Evolutionary conservation across 2,113 vertebrate genomes (phyloP).

Genomic region (Datnioides undecimradiatus): DNA sequence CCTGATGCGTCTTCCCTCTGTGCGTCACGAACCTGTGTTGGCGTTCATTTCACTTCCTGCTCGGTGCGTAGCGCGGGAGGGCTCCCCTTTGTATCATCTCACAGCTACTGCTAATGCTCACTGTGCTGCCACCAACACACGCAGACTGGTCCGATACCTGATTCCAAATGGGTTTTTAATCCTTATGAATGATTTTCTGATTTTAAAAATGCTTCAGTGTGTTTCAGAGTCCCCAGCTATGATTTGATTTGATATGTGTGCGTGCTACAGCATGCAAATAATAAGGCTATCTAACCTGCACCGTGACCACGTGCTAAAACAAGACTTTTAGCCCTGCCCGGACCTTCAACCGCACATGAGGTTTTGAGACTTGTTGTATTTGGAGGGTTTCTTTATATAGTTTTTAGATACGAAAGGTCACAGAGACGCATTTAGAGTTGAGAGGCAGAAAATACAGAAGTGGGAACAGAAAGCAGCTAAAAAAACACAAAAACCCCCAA

Average conservation of each 20-base stretch:
- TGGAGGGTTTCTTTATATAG: not conserved
- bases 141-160: too few species aligned
- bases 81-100: slow-evolving; percentile 25
- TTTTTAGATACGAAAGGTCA: not conserved
- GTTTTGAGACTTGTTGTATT: not conserved
- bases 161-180: too few species aligned
- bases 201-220: not conserved
- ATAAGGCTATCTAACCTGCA: slow-evolving; percentile 1
- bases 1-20: not conserved
- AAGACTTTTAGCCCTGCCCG: not conserved
- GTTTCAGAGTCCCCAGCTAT: not conserved
- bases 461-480: not conserved
- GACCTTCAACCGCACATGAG: not conserved
- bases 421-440: not conserved
- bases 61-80: not conserved
- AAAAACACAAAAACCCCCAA: too few species aligned
- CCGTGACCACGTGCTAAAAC: not conserved
- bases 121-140: too few species aligned
- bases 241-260: not conserved
- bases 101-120: not conserved
- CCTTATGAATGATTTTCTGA: not conserved
- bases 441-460: too few species aligned
- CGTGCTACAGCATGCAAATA: slow-evolving; percentile 18
- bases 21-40: slow-evolving; percentile 22
- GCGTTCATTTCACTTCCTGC: slow-evolving; percentile 39